Conservation (phyloP, 2,888 invertebrate genomes). For the Caenorhabditis auriculariae region DNA sequence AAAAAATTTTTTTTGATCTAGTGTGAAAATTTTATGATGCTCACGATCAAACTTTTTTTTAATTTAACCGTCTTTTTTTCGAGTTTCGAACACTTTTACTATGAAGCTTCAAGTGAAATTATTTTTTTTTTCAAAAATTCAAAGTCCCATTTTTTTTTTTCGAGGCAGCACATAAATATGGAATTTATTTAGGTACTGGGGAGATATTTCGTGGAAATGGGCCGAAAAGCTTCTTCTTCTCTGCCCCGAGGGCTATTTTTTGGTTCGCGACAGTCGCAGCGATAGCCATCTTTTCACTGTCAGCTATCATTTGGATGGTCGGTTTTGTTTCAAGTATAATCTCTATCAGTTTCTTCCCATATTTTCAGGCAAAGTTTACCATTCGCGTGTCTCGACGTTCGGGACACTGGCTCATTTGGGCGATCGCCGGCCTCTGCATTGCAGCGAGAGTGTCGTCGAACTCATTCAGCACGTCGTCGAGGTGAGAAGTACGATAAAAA, state of each 20-base stretch:
- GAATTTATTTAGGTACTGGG: slow-evolving; percentile 88
- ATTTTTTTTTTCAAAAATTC: no score
- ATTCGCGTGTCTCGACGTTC: slow-evolving; percentile 17
- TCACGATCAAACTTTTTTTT: no score
- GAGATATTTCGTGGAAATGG: slow-evolving; percentile 75
- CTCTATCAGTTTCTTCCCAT: background rate
- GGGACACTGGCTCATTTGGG: slow-evolving; percentile 13
- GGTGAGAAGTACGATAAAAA: no score
- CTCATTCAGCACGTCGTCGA: no score
- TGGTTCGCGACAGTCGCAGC: slow-evolving; percentile 48
- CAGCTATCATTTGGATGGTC: slow-evolving; percentile 25
- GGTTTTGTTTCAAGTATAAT: background rate
- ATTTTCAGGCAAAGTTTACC: slow-evolving; percentile 22
- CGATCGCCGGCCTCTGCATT: slow-evolving; percentile 14
- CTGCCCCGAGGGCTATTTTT: slow-evolving; percentile 47
- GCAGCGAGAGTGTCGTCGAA: no score
- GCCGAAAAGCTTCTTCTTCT: slow-evolving; percentile 69
- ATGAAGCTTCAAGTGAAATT: no score
- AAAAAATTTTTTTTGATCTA: no score
- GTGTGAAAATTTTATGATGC: no score
- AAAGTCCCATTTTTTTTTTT: no score
- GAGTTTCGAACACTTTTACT: no score
- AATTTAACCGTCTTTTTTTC: no score
- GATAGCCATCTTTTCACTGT: slow-evolving; percentile 35
- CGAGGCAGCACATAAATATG: no score